Evolutionary conservation across 2,113 vertebrate species (phyloP).

Genomic region (Miniopterus natalensis): DNA sequence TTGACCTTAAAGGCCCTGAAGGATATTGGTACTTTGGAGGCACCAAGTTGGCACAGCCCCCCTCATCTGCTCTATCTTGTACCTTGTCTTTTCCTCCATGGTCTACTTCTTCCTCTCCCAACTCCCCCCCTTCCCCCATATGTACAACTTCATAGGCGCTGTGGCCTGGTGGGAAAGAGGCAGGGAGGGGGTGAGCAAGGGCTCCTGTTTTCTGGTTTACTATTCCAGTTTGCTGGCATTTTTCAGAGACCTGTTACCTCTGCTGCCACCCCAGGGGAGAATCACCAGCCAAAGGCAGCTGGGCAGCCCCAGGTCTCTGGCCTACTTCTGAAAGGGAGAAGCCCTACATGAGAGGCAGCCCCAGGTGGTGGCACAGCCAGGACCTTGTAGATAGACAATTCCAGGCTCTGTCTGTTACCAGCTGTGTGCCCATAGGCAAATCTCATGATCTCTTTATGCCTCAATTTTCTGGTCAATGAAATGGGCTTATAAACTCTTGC

Average conservation of each 20-base stretch:
- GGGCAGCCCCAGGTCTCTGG: neutral
- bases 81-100: neutral
- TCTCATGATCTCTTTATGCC: neutral
- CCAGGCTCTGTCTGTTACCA: neutral
- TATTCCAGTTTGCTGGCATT: neutral
- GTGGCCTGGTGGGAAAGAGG: accelerated
- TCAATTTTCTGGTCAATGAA: constrained; percentile 19
- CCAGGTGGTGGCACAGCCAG: neutral
- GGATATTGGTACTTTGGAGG: neutral
- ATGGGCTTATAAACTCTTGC: neutral
- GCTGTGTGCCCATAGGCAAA: neutral
- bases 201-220: neutral
- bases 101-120: neutral
- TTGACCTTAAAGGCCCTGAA: neutral
- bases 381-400: neutral
- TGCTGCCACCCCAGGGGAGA: neutral
- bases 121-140: neutral
- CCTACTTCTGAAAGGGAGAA: neutral
- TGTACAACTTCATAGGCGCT: accelerated
- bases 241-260: neutral
- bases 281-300: neutral
- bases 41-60: neutral
- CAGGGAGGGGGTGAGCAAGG: too few relatives aligned
- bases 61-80: neutral
- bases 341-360: neutral